Base-by-base conservation (phyloP, 2,888 invertebrate species). In the Polydrusus pterygomalis region DNA sequence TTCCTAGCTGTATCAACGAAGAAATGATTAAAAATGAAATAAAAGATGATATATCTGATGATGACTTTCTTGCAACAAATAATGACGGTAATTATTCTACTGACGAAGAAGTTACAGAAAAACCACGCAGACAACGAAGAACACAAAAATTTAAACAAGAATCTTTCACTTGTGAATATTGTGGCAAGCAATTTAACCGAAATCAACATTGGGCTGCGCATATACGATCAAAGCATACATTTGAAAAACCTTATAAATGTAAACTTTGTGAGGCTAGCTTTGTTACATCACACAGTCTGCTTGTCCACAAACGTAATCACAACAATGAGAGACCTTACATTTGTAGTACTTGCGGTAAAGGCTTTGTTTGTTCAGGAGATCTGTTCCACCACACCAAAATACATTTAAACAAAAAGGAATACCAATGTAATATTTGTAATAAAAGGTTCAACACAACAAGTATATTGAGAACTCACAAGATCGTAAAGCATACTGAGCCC, bases 281-380 rank as follows among this genome's bases (percentile, higher is more conserved):
- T 56, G 78, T 81, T 2, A 81, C 80, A 11, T 82, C 82, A 13
- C 83, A 83, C 51, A 82, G 82, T 70, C 64, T 84, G 18, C 65
- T 83, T 18, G 81, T 83, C 6, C 84, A 84, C 63, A 82, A 80
- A 75, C 77, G 83, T 62, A 81, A 82, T 20, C 83, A 83, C 60
- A 83, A 80, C 47, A 81, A 82, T 60, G 83, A 83, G 68, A 80
- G 80, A 65, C 82, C 82, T 0, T 83, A 82, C 64, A 77, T 83
- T 49, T 83, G 82, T 62, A 80, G 80, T 9, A 80, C 78, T 38
- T 83, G 83, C 62, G 83, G 83, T 0, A 90, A 90, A 82, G 87
- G 79, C 54, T 88, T 82, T 74, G 82, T 81, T 3, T 81, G 81
- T 65, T 82, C 82, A 0, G 82, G 82, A 7, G 82, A 83, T 75